These are phyloP conservation scores for Atrina japonica DNA, from an alignment of 2,888 invertebrate genomes.

Conservation along the genomic window DNA sequence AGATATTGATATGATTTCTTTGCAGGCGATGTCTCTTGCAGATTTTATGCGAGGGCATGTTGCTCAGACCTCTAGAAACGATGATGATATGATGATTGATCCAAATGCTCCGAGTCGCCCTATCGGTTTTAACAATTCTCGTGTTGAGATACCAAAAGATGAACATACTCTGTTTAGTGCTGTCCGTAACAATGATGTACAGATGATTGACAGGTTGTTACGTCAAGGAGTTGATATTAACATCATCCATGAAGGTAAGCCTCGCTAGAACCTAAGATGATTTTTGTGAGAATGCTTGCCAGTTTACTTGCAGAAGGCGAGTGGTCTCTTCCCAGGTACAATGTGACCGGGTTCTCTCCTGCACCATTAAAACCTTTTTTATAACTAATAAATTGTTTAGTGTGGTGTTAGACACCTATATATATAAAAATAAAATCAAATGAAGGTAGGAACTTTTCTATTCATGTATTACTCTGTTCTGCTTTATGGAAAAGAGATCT, in stretches of 20 bases:
- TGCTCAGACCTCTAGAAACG: not conserved
- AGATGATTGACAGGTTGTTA: constrained; percentile 49
- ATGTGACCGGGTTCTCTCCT: too few species aligned
- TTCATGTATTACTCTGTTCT: too few species aligned
- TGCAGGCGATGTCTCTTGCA: constrained; percentile 13
- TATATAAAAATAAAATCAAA: too few species aligned
- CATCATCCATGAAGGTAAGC: constrained; percentile 47
- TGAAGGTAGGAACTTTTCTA: too few species aligned
- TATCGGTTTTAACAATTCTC: constrained; percentile 20
- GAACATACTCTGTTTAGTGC: constrained; percentile 58
- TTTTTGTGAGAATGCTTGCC: too few species aligned
- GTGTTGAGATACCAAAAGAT: constrained; percentile 47
- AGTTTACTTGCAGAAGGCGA: too few species aligned
- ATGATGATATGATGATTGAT: constrained; percentile 36
- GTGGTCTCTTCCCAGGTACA: too few species aligned
- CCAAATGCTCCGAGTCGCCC: constrained; percentile 25
- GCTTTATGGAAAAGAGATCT: too few species aligned
- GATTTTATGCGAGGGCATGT: constrained; percentile 21
- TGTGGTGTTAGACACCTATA: not conserved
- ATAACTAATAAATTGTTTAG: too few species aligned
- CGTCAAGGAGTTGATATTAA: constrained; percentile 51
- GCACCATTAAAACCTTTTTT: not conserved
- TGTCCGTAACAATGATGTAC: constrained; percentile 50
- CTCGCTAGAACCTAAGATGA: too few species aligned
- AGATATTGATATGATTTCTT: too few species aligned